phyloP scores from a whole-genome alignment of 2,113 vertebrate species.

The Paraplagusia blochii region DNA sequence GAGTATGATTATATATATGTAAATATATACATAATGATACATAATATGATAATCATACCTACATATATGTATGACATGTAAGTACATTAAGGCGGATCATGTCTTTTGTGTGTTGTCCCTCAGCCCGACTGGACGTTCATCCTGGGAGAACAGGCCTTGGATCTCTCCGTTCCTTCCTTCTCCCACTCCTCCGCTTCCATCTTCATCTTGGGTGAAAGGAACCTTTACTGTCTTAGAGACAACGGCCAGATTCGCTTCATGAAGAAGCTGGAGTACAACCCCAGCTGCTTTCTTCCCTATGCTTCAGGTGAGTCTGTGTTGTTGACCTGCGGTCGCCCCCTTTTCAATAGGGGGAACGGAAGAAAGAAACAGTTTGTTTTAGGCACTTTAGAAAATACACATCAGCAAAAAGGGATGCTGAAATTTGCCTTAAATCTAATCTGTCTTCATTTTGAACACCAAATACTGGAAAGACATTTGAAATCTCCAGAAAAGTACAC shows the following conservation, averaged over 20 bases:
- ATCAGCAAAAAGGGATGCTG: not conserved
- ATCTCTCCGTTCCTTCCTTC: conserved; percentile 81
- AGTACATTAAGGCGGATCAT: no score
- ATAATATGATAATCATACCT: no score
- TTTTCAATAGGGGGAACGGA: no score
- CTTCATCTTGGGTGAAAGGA: conserved; percentile 92
- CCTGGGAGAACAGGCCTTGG: conserved; percentile 91
- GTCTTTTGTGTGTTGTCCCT: conserved; percentile 25
- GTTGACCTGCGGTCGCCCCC: no score
- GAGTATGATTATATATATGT: no score
- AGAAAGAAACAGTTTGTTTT: no score
- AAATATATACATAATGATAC: no score
- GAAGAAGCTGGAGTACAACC: conserved; percentile 95
- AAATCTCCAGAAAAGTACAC: conserved; percentile 18
- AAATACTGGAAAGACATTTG: not conserved
- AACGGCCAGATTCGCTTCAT: conserved; percentile 95
- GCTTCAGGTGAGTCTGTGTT: conserved; percentile 74
- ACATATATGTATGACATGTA: no score
- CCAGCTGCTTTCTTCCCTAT: conserved; percentile 95
- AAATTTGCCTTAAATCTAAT: no score
- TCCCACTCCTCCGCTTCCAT: conserved; percentile 81
- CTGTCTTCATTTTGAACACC: no score
- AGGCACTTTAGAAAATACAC: not conserved
- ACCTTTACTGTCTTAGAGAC: conserved; percentile 92
- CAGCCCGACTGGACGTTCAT: conserved; percentile 93